These are phyloP conservation scores for Archivesica marissinica DNA, from an alignment of 1,140 invertebrate species.

Conservation along the genomic window DNA sequence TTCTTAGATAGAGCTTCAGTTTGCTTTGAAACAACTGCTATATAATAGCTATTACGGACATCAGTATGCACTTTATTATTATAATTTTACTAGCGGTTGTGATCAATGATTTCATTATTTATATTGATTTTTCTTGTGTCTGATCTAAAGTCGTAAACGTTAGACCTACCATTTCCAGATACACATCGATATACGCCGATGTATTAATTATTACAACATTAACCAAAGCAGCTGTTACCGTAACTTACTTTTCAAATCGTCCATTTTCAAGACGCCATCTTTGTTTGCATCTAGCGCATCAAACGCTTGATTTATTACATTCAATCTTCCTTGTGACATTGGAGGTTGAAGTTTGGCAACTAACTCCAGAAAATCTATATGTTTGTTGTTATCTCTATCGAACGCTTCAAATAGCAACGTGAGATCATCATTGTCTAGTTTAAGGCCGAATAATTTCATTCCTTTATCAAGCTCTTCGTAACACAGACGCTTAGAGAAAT, in stretches of 20 bases:
- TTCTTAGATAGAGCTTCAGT: no score
- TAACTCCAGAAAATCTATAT: slow-evolving; percentile 80
- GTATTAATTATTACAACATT: no score
- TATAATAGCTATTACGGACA: no score
- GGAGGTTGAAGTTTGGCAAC: slow-evolving; percentile 87
- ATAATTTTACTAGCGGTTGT: no score
- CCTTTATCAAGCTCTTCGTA: slow-evolving; percentile 66
- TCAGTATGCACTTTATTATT: no score
- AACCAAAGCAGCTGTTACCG: no score
- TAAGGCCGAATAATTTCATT: slow-evolving; percentile 69
- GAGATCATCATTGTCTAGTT: slow-evolving; percentile 67
- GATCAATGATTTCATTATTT: no score
- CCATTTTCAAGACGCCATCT: slow-evolving; percentile 92
- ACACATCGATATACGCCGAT: no score
- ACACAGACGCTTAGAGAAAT: slow-evolving; percentile 59
- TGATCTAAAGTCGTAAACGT: no score
- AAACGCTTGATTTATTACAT: slow-evolving; percentile 93
- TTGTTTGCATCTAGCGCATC: slow-evolving; percentile 94
- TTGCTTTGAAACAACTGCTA: no score
- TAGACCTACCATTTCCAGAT: no score
- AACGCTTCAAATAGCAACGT: slow-evolving; percentile 72
- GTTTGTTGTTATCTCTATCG: slow-evolving; percentile 72
- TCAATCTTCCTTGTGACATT: slow-evolving; percentile 89
- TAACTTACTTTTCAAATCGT: slow-evolving; percentile 89
- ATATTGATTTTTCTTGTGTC: no score